Conservation (phyloP, 1,140 invertebrate species). For the Chlorops oryzae region DNA sequence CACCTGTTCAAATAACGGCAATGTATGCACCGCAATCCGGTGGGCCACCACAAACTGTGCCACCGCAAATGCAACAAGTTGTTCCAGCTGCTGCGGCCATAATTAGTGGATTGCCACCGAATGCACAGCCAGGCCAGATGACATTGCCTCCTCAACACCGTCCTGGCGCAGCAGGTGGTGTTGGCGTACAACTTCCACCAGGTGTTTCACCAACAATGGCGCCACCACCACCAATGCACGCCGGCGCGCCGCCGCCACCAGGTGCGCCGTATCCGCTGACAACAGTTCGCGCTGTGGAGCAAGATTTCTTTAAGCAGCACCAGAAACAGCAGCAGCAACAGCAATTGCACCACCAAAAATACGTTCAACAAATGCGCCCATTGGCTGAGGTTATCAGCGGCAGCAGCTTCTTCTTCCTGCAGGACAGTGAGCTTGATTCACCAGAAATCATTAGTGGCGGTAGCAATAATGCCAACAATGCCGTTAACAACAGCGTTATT, state of each 20-base stretch:
- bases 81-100: conserved; percentile 6
- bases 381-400: conserved; percentile 62
- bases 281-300: conserved; percentile 54
- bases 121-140: conserved; percentile 8
- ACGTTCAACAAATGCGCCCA: conserved; percentile 55
- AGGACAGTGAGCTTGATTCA: conserved; percentile 70
- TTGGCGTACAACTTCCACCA: conserved; percentile 23
- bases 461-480: conserved; percentile 19
- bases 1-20: conserved; percentile 41
- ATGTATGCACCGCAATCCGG: conserved; percentile 47
- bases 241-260: conserved; percentile 17
- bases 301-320: conserved; percentile 54
- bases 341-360: conserved; percentile 43
- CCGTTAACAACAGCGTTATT: conserved; percentile 19
- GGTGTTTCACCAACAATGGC: not conserved
- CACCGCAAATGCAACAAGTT: conserved; percentile 18
- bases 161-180: conserved; percentile 13
- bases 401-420: conserved; percentile 68
- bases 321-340: conserved; percentile 48
- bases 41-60: conserved; percentile 47
- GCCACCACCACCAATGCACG: not conserved
- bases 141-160: conserved; percentile 9
- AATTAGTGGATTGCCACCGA: conserved; percentile 8
- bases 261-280: conserved; percentile 45
- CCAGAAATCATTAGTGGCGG: conserved; percentile 48